phyloP scores from a whole-genome alignment of 2,797 vertebrate genomes.

The Melanotaenia maccullochi region DNA sequence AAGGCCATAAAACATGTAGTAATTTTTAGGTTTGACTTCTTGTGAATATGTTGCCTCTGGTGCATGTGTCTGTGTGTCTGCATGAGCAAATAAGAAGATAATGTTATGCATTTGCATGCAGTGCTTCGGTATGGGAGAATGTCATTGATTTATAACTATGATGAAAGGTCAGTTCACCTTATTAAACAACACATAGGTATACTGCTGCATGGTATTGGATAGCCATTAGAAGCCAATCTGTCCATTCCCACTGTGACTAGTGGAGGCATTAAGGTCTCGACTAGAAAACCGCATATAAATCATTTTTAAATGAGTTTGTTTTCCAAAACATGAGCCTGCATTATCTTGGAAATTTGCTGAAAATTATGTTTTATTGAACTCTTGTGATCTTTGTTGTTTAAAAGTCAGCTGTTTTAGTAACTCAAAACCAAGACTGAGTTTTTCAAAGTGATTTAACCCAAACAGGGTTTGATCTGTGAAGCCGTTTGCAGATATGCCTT shows the following conservation, averaged over 20 bases:
- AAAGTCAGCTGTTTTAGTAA: slow-evolving; percentile 2
- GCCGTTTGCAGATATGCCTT: slow-evolving; percentile 6
- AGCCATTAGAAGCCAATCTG: slow-evolving; percentile 80
- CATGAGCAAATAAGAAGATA: slow-evolving; percentile 51
- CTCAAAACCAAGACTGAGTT: neutral
- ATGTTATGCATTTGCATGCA: slow-evolving; percentile 78
- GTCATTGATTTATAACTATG: slow-evolving; percentile 81
- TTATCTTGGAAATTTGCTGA: slow-evolving; percentile 37
- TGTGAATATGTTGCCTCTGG: slow-evolving; percentile 23
- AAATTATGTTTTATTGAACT: slow-evolving; percentile 25
- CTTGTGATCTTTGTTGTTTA: slow-evolving; percentile 13
- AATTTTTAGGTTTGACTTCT: slow-evolving; percentile 45
- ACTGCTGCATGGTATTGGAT: slow-evolving; percentile 74
- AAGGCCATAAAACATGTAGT: slow-evolving; percentile 29
- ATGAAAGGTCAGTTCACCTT: slow-evolving; percentile 82
- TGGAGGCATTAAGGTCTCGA: slow-evolving; percentile 61
- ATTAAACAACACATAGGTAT: slow-evolving; percentile 80
- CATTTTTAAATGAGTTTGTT: slow-evolving; percentile 74
- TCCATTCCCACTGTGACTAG: slow-evolving; percentile 70
- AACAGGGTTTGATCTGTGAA: slow-evolving; percentile 10
- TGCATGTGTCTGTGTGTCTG: slow-evolving; percentile 12
- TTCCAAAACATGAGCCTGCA: slow-evolving; percentile 45
- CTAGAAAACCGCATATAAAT: slow-evolving; percentile 72
- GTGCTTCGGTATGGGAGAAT: slow-evolving; percentile 65
- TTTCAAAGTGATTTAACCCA: slow-evolving; percentile 21